Conservation (phyloP, 2,888 invertebrate genomes). For the Tachystola acroxantha region DNA sequence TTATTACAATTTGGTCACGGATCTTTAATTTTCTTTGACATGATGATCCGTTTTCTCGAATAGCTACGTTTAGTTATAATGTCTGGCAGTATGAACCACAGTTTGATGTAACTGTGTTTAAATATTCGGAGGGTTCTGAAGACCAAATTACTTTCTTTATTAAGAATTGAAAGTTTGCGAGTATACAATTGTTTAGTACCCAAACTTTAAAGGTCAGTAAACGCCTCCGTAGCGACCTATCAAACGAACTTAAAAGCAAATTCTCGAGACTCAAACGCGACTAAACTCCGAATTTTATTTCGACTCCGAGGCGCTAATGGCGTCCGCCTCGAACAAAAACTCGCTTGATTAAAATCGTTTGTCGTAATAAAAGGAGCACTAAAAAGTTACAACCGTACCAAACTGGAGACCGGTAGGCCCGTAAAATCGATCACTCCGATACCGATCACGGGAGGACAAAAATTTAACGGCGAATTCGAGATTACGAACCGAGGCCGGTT, state of each 20-base stretch:
- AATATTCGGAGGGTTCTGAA: not conserved
- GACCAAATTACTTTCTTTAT: too few species aligned
- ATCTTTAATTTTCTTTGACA: too few species aligned
- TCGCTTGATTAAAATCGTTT: slow-evolving; percentile 78
- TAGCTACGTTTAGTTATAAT: too few species aligned
- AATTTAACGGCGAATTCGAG: slow-evolving; percentile 56
- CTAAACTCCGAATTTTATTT: slow-evolving; percentile 67
- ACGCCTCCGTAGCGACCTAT: slow-evolving; percentile 43
- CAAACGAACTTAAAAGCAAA: slow-evolving; percentile 66
- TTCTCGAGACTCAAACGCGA: slow-evolving; percentile 60
- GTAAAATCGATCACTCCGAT: slow-evolving; percentile 72
- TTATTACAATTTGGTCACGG: too few species aligned
- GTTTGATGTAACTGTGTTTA: not conserved
- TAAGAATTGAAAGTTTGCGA: too few species aligned
- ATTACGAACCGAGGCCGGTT: slow-evolving; percentile 42
- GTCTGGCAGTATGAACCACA: too few species aligned
- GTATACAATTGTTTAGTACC: slow-evolving; percentile 34
- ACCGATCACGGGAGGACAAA: slow-evolving; percentile 65
- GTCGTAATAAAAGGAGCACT: slow-evolving; percentile 75
- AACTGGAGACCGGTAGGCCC: slow-evolving; percentile 64
- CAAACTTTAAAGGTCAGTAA: slow-evolving; percentile 32
- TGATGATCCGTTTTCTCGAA: too few species aligned
- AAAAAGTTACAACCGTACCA: slow-evolving; percentile 73
- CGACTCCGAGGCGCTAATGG: slow-evolving; percentile 64
- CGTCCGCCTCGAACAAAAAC: slow-evolving; percentile 67